Base-by-base conservation (phyloP, 1,140 invertebrate species). In the Drosophila arizonae region DNA sequence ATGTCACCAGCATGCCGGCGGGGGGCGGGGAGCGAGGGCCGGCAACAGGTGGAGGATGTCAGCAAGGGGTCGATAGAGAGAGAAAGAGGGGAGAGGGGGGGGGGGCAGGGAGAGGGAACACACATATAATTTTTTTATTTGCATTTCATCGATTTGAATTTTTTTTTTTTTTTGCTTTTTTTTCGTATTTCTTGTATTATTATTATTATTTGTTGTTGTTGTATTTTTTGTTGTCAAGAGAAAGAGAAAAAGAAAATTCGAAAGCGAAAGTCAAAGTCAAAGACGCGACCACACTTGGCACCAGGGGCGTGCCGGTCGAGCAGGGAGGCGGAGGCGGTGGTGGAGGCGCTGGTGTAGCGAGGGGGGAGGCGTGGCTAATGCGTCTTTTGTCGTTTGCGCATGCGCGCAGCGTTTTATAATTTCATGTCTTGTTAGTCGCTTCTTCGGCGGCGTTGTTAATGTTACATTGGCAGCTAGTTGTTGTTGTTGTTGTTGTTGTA, bases 261-360 rank as follows among this genome's bases (percentile, higher is more conserved):
- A 88, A 88, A 88, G 84, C 84, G 84, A 88, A 88, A 88, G 84
- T 88, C 85, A 88, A 88, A 88, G 84, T 84, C 85, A 87, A 79
- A 87, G 82, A 86, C 79, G 76, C 43, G 43, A 21, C 17, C 43
- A 46, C 43, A 17, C n/a, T 13, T 33, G 52, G n/a, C 50, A 28
- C 21, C 48, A 46, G 21, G 28, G 30, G 30, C n/a, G 15, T 13
- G 11, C 26, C 11, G 69, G 39, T 43, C 17, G 8, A 24, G 21
- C 4, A 1, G 5, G 11, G 6, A 4, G 9, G 21, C 21, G 10
- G 13, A 13, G 9, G 21, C 6, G 2, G 13, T 1, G 43, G 6
- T 6, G 8, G 5, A 0, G 33, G 6, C 0, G 33, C 6, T n/a
- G 15, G 6, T 0, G 2, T 6, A 1, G 41, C 5, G 8, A 30